phyloP scores from a whole-genome alignment of 1,140 invertebrate species.

The Plutomurus gul region DNA sequence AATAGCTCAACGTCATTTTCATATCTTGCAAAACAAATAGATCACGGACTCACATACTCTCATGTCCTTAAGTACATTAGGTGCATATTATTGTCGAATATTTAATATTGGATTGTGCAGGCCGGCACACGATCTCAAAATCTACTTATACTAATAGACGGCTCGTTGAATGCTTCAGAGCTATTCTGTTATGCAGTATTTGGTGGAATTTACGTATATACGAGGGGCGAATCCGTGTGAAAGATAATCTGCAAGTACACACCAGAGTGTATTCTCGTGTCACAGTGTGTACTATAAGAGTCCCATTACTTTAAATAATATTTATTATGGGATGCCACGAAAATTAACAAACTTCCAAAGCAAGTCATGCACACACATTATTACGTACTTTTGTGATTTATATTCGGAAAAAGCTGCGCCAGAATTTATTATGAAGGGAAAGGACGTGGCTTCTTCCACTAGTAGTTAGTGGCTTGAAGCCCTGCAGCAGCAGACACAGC shows the following conservation, averaged over 20 bases:
- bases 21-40: too few relatives aligned
- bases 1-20: too few relatives aligned
- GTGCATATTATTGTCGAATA: too few relatives aligned
- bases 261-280: constrained; percentile 15
- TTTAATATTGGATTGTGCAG: too few relatives aligned
- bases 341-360: constrained; percentile 17
- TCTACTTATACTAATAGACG: too few relatives aligned
- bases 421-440: constrained; percentile 24
- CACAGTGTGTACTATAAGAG: background rate
- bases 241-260: background rate
- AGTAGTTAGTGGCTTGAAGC: too few relatives aligned
- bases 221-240: background rate
- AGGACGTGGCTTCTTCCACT: background rate
- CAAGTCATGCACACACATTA: constrained; percentile 15
- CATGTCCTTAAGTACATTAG: too few relatives aligned
- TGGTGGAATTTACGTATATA: background rate
- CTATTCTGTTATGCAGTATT: background rate
- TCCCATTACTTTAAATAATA: constrained; percentile 26
- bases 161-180: too few relatives aligned
- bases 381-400: constrained; percentile 25
- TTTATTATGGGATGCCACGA: background rate
- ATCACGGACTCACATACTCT: too few relatives aligned
- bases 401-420: background rate
- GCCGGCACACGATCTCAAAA: too few relatives aligned
- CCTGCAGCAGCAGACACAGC: too few relatives aligned